Percentiles rank a stretch among this genome's conserved stretches.
Evolutionary conservation across 2,888 invertebrate genomes (phyloP).

Genomic region (Cephonodes hylas): DNA sequence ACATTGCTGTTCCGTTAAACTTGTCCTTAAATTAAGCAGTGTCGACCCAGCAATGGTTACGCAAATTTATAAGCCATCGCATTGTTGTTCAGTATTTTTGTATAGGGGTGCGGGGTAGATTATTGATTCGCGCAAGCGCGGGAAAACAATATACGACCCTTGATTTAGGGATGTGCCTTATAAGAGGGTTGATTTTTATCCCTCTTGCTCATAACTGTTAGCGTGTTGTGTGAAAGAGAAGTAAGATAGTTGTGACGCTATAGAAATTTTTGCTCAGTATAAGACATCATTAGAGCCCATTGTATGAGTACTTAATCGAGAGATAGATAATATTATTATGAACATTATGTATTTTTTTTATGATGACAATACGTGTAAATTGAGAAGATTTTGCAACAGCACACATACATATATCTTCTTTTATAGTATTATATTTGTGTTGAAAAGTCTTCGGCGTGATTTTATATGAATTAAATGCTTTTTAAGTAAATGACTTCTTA

Average conservation of each 20-base stretch:
- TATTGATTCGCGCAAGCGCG: constrained; percentile 78
- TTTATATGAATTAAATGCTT: too few relatives aligned
- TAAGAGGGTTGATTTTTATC: constrained; percentile 31
- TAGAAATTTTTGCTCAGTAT: not conserved
- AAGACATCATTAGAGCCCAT: not conserved
- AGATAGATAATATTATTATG: not conserved
- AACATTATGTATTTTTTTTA: not conserved
- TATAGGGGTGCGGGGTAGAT: constrained; percentile 36
- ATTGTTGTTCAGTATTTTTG: not conserved
- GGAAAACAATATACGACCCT: constrained; percentile 51
- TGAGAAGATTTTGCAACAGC: too few relatives aligned
- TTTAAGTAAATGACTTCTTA: too few relatives aligned
- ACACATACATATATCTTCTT: too few relatives aligned
- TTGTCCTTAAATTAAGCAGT: not conserved
- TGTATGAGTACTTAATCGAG: not conserved
- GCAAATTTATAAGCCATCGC: not conserved
- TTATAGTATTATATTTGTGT: too few relatives aligned
- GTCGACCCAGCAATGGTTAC: constrained; percentile 36
- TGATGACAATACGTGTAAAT: not conserved
- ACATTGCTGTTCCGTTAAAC: constrained; percentile 36
- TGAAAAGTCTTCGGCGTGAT: too few relatives aligned
- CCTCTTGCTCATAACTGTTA: constrained; percentile 26
- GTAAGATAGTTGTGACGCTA: not conserved
- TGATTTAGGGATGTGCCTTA: constrained; percentile 40
- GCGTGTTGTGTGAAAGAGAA: constrained; percentile 19